phyloP scores from a whole-genome alignment of 2,888 invertebrate species.

The Drosophila ezoana region DNA sequence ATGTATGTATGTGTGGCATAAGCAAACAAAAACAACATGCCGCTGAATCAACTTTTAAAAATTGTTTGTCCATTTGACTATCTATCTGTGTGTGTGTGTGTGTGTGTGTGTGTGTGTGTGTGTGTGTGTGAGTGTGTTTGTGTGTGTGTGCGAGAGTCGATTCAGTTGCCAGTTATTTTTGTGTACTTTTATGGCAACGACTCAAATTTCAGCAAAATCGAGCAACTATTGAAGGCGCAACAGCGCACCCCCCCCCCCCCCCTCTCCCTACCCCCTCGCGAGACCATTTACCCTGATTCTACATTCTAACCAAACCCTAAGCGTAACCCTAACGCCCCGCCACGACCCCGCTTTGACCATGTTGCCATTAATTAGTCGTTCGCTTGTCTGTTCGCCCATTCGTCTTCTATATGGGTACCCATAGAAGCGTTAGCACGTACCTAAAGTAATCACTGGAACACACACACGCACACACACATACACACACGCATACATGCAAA shows the following conservation, averaged over 20 bases:
- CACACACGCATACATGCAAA: conserved; percentile 1
- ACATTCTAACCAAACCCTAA: conserved; percentile 35
- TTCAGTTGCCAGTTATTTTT: conserved; percentile 43
- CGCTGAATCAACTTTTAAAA: conserved; percentile 67
- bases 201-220: conserved; percentile 59
- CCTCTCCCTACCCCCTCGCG: not conserved
- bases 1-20: conserved; percentile 46
- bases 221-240: conserved; percentile 50
- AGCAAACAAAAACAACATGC: conserved; percentile 71
- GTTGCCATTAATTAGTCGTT: conserved; percentile 58
- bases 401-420: conserved; percentile 46
- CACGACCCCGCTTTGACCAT: conserved; percentile 32
- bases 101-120: conserved; percentile 11
- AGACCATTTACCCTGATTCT: conserved; percentile 10
- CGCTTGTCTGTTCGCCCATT: conserved; percentile 37
- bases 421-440: conserved; percentile 58
- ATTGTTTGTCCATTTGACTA: conserved; percentile 59
- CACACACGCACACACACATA: conserved; percentile 4
- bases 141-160: conserved; percentile 31
- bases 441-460: conserved; percentile 21
- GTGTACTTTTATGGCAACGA: conserved; percentile 61
- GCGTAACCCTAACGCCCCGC: conserved; percentile 20
- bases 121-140: not conserved
- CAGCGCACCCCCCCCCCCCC: not conserved
- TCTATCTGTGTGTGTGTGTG: conserved; percentile 7